Percentiles rank a stretch among this genome's conserved stretches.
Evolutionary conservation across 2,888 invertebrate genomes (phyloP).

Genomic region (Chymomyza procnemis): DNA sequence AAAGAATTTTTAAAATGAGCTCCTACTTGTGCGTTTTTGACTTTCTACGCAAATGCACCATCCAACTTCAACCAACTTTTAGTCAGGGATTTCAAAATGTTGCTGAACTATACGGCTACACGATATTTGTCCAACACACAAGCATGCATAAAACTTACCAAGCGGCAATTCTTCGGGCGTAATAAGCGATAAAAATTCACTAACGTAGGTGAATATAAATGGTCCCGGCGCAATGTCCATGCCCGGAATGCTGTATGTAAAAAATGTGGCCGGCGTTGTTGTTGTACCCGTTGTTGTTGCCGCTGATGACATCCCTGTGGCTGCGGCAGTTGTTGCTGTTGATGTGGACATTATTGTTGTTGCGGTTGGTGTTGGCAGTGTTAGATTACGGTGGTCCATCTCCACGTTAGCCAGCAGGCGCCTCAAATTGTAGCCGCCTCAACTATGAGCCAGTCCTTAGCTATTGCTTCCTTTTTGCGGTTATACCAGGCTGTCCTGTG

Average conservation of each 20-base stretch:
- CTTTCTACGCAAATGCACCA: too few species aligned
- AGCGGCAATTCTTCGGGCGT: slow-evolving; percentile 79
- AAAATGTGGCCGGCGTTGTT: slow-evolving; percentile 70
- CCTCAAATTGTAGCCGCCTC: slow-evolving; percentile 15
- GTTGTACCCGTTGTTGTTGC: slow-evolving; percentile 37
- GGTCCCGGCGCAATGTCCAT: slow-evolving; percentile 77
- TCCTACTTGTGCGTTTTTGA: too few species aligned
- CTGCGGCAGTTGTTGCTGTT: slow-evolving; percentile 48
- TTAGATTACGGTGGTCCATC: slow-evolving; percentile 69
- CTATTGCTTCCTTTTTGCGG: not conserved
- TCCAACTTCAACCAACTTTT: too few species aligned
- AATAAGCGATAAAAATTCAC: slow-evolving; percentile 78
- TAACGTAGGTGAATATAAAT: slow-evolving; percentile 77
- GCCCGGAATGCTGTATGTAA: slow-evolving; percentile 77
- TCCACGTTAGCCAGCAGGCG: slow-evolving; percentile 34
- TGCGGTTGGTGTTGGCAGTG: slow-evolving; percentile 70
- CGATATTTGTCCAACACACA: not conserved
- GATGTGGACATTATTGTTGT: slow-evolving; percentile 57
- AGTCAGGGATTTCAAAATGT: too few species aligned
- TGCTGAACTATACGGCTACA: not conserved
- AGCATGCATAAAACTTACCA: slow-evolving; percentile 65
- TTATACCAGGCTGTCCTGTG: slow-evolving; percentile 18
- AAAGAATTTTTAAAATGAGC: too few species aligned
- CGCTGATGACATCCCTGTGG: slow-evolving; percentile 29
- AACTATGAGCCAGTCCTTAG: not conserved